A percentile compares a stretch with the other conserved stretches of the same genome.
Conservation (phyloP, 2,797 vertebrate genomes). For the Podarcis siculus region DNA sequence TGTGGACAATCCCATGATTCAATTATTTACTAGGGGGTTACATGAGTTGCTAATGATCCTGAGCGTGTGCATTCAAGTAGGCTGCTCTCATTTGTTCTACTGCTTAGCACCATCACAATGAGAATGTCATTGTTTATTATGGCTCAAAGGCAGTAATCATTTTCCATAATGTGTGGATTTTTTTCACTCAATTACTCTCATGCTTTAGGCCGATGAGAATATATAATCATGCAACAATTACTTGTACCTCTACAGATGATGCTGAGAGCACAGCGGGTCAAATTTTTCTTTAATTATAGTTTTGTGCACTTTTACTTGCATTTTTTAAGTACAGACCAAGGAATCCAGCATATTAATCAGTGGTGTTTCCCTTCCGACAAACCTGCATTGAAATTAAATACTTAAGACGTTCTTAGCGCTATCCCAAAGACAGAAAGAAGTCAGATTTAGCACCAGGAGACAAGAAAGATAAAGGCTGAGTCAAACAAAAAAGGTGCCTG, state of each 20-base stretch:
- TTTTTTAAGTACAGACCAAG: background rate
- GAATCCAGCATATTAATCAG: conserved; percentile 24
- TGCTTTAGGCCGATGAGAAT: conserved; percentile 79
- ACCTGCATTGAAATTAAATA: conserved; percentile 9
- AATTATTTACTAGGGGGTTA: conserved; percentile 64
- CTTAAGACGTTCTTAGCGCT: background rate
- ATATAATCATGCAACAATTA: conserved; percentile 75
- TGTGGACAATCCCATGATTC: conserved; percentile 50
- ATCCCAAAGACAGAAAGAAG: background rate
- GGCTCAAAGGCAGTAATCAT: conserved; percentile 83
- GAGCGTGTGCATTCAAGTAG: conserved; percentile 81
- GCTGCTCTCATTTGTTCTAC: conserved; percentile 83
- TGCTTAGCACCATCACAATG: conserved; percentile 75
- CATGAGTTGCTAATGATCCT: conserved; percentile 80
- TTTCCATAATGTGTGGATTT: conserved; percentile 83
- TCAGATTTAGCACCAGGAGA: background rate
- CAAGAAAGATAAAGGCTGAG: background rate
- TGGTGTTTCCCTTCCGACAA: conserved; percentile 6
- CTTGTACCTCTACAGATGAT: conserved; percentile 68
- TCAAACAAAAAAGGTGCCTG: background rate
- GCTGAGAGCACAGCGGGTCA: conserved; percentile 57
- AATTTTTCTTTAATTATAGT: conserved; percentile 21
- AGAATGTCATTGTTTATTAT: conserved; percentile 85
- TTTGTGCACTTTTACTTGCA: background rate
- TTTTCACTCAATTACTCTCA: conserved; percentile 82